These are phyloP conservation scores for Lacanobia wlatinum DNA, from an alignment of 2,888 invertebrate species.

Conservation along the genomic window DNA sequence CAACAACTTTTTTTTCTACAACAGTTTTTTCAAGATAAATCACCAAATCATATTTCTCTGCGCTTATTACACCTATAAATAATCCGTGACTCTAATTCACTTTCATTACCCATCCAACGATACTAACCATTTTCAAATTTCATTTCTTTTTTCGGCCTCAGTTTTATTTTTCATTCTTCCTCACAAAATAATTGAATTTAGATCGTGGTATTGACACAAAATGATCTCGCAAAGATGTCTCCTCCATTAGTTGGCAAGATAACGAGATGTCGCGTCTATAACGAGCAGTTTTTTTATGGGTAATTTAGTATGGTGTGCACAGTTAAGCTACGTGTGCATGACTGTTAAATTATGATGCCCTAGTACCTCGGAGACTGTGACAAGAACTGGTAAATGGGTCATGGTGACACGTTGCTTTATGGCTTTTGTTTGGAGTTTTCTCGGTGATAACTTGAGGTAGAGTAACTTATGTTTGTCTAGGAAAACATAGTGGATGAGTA, in stretches of 20 bases:
- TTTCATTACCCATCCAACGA: background rate
- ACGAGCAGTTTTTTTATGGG: constrained; percentile 50
- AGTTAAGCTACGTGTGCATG: constrained; percentile 67
- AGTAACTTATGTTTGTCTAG: background rate
- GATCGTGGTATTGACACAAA: constrained; percentile 22
- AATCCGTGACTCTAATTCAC: constrained; percentile 2
- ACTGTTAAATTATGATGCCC: constrained; percentile 68
- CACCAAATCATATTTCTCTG: background rate
- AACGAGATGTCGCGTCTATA: constrained; percentile 57
- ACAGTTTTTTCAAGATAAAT: constrained; percentile 7
- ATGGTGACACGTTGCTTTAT: constrained; percentile 26
- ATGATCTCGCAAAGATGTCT: constrained; percentile 5
- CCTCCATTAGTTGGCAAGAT: constrained; percentile 16
- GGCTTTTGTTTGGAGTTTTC: constrained; percentile 23
- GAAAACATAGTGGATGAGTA: background rate
- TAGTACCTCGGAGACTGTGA: constrained; percentile 22
- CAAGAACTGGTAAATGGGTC: constrained; percentile 46
- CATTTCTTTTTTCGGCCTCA: no score
- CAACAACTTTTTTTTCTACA: no score
- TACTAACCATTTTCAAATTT: background rate
- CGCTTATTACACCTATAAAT: background rate
- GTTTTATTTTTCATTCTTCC: background rate
- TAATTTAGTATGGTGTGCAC: constrained; percentile 58
- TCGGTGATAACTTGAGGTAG: background rate
- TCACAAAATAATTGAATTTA: background rate